Percentiles rank a stretch among this genome's conserved stretches.
These are phyloP conservation scores for Colius striatus DNA, from an alignment of 2,113 vertebrate genomes.

Conservation along the genomic window DNA sequence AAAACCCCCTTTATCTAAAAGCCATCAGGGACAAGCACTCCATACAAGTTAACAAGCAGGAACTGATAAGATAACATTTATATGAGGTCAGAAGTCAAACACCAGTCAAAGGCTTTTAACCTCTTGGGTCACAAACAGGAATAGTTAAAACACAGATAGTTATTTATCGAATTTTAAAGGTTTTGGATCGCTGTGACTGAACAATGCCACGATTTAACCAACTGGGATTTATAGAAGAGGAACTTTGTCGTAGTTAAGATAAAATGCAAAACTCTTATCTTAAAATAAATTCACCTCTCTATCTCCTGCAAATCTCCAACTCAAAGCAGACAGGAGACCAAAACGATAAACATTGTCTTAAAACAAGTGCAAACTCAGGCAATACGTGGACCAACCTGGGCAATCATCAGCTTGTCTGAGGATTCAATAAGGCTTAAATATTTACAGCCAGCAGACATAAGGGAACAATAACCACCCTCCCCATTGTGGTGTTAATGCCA, in stretches of 20 bases:
- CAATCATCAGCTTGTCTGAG: slow-evolving; percentile 16
- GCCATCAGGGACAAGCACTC: slow-evolving; percentile 86
- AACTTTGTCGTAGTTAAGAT: slow-evolving; percentile 39
- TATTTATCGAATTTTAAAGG: slow-evolving; percentile 80
- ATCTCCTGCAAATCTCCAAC: background rate
- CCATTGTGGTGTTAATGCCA: slow-evolving; percentile 39
- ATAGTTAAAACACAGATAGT: slow-evolving; percentile 80
- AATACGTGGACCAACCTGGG: background rate
- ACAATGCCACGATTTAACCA: slow-evolving; percentile 59
- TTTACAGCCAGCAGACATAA: slow-evolving; percentile 59
- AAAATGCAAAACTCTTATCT: slow-evolving; percentile 40
- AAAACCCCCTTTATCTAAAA: slow-evolving; percentile 78
- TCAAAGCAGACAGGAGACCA: slow-evolving; percentile 17
- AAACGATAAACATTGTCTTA: background rate
- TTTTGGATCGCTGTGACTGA: slow-evolving; percentile 60
- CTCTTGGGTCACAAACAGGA: slow-evolving; percentile 91
- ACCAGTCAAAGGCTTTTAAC: slow-evolving; percentile 93
- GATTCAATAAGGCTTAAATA: slow-evolving; percentile 39
- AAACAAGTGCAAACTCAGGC: background rate
- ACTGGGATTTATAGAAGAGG: slow-evolving; percentile 68
- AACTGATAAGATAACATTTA: slow-evolving; percentile 92
- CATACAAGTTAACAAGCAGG: slow-evolving; percentile 88
- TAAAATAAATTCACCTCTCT: background rate
- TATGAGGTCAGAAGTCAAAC: slow-evolving; percentile 94
- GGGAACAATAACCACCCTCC: slow-evolving; percentile 43